Percentiles rank a stretch among this genome's conserved stretches.
Conservation (phyloP, 1,140 invertebrate genomes). For the Sycobia sp. region DNA sequence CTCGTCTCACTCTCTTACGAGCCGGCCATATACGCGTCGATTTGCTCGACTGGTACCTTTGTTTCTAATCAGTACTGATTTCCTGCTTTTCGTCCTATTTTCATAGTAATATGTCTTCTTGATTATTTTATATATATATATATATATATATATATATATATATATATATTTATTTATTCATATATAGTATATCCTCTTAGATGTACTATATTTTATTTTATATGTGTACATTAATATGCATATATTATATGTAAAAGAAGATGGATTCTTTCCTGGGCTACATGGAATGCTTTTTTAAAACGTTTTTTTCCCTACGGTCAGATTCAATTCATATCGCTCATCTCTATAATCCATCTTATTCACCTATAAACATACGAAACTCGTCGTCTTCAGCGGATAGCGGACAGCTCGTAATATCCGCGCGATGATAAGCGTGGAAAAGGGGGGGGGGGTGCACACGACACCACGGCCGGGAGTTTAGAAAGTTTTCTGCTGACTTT, state of each 20-base stretch:
- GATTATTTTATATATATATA: no score
- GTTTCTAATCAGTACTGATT: constrained; percentile 32
- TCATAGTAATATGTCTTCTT: constrained; percentile 2
- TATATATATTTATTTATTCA: no score
- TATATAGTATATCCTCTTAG: no score
- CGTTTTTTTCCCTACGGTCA: constrained; percentile 1
- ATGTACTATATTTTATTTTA: constrained; percentile 9
- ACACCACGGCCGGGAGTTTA: not conserved
- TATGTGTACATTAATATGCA: not conserved
- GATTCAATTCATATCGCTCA: constrained; percentile 13
- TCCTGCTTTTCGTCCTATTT: constrained; percentile 10
- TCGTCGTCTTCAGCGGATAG: no score
- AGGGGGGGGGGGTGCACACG: no score
- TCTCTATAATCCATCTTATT: not conserved
- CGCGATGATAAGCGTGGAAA: not conserved
- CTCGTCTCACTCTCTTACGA: constrained; percentile 17
- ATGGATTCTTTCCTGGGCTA: not conserved
- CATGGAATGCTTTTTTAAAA: no score
- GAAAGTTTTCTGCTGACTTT: not conserved
- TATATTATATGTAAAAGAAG: no score
- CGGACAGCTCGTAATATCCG: no score
- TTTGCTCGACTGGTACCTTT: constrained; percentile 19
- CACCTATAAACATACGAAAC: no score
- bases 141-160: no score
- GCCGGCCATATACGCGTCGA: not conserved